Conservation (phyloP, 2,113 vertebrate species). For the Himantopus leucocephalus region DNA sequence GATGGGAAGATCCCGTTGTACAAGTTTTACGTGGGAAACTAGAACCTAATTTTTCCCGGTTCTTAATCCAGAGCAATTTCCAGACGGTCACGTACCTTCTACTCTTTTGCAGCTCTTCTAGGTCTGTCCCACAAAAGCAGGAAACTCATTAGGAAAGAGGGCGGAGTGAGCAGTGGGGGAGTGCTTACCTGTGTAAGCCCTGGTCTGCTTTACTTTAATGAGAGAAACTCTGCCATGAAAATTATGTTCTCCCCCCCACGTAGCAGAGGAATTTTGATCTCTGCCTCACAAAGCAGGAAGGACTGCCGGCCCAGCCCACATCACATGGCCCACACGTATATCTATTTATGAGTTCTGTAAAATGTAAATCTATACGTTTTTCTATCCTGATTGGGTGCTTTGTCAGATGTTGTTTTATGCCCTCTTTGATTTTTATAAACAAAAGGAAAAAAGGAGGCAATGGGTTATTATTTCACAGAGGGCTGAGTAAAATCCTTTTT, state of each 20-base stretch:
- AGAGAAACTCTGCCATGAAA: not conserved
- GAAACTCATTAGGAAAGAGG: slow-evolving; percentile 51
- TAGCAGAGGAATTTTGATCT: slow-evolving; percentile 2
- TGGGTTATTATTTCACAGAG: not conserved
- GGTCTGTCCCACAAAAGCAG: slow-evolving; percentile 42
- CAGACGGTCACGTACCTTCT: not conserved
- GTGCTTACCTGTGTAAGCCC: slow-evolving; percentile 23
- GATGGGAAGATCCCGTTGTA: not conserved
- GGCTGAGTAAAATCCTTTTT: not conserved
- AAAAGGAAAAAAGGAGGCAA: not conserved
- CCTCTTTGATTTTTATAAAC: not conserved
- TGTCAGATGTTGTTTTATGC: not conserved
- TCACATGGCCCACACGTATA: not conserved
- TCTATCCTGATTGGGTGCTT: not conserved
- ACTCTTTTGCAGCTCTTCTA: not conserved
- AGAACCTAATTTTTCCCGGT: not conserved
- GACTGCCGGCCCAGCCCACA: slow-evolving; percentile 14
- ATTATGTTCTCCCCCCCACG: not conserved
- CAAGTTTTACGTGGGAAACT: rapidly evolving
- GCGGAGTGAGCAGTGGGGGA: slow-evolving; percentile 13
- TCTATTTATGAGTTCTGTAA: slow-evolving; percentile 19
- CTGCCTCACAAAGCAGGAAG: slow-evolving; percentile 40
- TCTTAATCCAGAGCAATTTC: not conserved
- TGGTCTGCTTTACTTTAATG: not conserved
- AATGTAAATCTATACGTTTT: not conserved